Conservation (phyloP, 2,797 vertebrate genomes). For the Rhinophrynus dorsalis region DNA sequence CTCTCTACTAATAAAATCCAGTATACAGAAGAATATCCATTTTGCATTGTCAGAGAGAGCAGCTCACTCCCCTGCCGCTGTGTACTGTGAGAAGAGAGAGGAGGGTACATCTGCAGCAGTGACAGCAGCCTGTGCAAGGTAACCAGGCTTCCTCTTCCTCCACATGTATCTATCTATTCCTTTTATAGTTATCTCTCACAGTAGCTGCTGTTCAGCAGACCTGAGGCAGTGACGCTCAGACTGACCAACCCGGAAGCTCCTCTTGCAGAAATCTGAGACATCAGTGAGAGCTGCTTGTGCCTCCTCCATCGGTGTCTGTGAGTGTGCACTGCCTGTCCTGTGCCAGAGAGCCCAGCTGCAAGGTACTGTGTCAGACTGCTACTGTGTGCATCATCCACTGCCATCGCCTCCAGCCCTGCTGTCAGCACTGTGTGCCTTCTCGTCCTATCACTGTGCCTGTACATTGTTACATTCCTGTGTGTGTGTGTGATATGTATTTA, state of each 20-base stretch:
- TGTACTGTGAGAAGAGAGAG: too few species aligned
- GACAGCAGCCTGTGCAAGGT: neutral
- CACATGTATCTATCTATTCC: neutral
- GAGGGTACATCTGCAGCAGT: too few species aligned
- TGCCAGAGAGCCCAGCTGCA: neutral
- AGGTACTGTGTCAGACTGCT: slow-evolving; percentile 17
- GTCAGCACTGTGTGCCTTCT: too few species aligned
- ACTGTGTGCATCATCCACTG: too few species aligned
- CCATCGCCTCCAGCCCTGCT: too few species aligned
- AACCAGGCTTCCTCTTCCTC: slow-evolving; percentile 26
- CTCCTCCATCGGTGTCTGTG: neutral
- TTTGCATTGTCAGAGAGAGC: too few species aligned
- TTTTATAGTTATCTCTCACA: slow-evolving; percentile 38
- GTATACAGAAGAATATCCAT: too few species aligned
- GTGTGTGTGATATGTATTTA: too few species aligned
- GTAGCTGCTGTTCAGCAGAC: slow-evolving; percentile 16
- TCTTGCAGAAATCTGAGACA: slow-evolving; percentile 8
- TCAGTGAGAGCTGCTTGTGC: neutral
- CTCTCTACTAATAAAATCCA: too few species aligned
- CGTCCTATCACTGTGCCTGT: too few species aligned
- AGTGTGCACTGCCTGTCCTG: neutral
- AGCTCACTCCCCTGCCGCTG: too few species aligned
- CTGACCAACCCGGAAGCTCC: slow-evolving; percentile 44
- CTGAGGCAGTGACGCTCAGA: slow-evolving; percentile 29
- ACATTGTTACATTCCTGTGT: too few species aligned